phyloP scores from a whole-genome alignment of 1,140 invertebrate genomes.

The Pseudobourletiella spinata region DNA sequence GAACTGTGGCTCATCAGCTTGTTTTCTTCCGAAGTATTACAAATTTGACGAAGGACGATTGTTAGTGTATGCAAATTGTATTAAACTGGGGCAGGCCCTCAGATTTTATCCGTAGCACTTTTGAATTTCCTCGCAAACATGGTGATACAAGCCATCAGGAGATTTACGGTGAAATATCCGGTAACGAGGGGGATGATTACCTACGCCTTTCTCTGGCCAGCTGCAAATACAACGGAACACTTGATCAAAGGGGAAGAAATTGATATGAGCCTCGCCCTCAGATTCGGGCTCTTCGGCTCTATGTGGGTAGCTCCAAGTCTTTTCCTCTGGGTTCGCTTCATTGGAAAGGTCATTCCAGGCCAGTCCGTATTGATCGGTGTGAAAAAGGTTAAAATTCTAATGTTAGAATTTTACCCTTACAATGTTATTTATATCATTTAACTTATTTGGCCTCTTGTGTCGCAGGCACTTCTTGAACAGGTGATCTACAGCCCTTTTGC shows the following conservation, averaged over 20 bases:
- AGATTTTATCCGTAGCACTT: too few relatives aligned
- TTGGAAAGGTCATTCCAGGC: slow-evolving; percentile 54
- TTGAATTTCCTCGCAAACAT: too few relatives aligned
- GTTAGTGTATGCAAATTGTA: too few relatives aligned
- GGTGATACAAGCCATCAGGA: too few relatives aligned
- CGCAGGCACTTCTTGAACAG: slow-evolving; percentile 67
- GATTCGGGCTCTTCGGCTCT: slow-evolving; percentile 59
- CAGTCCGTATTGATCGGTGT: slow-evolving; percentile 53
- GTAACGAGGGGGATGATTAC: slow-evolving; percentile 56
- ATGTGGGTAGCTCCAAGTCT: slow-evolving; percentile 61
- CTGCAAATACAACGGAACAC: slow-evolving; percentile 54
- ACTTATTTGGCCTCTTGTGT: neutral
- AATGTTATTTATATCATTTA: neutral
- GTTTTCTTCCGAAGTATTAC: too few relatives aligned
- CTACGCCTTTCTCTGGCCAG: slow-evolving; percentile 62
- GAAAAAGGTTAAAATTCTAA: slow-evolving; percentile 48
- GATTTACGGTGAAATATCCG: slow-evolving; percentile 39
- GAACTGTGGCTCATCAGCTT: too few relatives aligned
- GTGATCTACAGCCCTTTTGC: slow-evolving; percentile 69
- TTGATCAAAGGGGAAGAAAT: slow-evolving; percentile 47
- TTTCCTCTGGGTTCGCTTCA: slow-evolving; percentile 57
- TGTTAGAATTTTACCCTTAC: neutral
- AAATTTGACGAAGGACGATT: too few relatives aligned
- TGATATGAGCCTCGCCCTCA: slow-evolving; percentile 49
- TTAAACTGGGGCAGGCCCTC: too few relatives aligned